These are phyloP conservation scores for Pimephales promelas DNA, from an alignment of 2,113 vertebrate species.

Conservation along the genomic window DNA sequence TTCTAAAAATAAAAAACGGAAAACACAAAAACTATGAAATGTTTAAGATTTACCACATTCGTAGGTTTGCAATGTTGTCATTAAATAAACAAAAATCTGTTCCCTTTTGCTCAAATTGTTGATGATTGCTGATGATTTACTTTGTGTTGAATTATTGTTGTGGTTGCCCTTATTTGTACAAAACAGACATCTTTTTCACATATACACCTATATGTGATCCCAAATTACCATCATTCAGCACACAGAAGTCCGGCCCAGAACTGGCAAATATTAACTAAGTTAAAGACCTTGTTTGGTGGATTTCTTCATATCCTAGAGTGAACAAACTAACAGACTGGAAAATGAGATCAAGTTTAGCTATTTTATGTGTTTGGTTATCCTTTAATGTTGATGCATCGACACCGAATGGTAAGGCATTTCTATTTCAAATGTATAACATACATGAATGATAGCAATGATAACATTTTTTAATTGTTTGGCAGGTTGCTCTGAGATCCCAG, in stretches of 20 bases:
- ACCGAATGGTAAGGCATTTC: constrained; percentile 54
- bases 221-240: background rate
- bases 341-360: constrained; percentile 53
- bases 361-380: constrained; percentile 56
- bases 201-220: background rate
- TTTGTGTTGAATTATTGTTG: too few relatives aligned
- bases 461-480: background rate
- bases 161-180: background rate
- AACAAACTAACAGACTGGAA: background rate
- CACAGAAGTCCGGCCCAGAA: background rate
- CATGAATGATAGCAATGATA: background rate
- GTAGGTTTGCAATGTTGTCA: too few relatives aligned
- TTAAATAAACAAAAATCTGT: too few relatives aligned
- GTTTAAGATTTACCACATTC: too few relatives aligned
- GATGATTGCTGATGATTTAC: too few relatives aligned
- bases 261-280: constrained; percentile 28
- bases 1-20: too few relatives aligned
- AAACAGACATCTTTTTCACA: background rate
- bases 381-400: constrained; percentile 16
- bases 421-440: background rate
- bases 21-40: too few relatives aligned
- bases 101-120: too few relatives aligned
- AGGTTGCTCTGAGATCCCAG: constrained; percentile 43
- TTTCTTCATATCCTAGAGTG: background rate
- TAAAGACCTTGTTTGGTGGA: background rate